phyloP scores from a whole-genome alignment of 2,888 invertebrate genomes.

The Kryphioiulus occultus region DNA sequence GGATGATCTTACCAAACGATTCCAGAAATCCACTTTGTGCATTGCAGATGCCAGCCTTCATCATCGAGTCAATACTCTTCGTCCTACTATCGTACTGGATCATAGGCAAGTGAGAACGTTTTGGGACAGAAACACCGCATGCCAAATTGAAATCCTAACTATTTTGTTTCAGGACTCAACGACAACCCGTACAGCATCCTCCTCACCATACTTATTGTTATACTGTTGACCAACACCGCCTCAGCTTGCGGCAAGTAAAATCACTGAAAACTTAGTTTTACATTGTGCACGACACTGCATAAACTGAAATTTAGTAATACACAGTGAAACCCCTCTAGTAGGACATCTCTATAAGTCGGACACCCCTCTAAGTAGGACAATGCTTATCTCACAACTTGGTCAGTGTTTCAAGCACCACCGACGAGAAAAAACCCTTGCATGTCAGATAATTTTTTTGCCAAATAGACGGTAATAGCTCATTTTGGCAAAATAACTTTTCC shows the following conservation, averaged over 20 bases:
- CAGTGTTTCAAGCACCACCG: too few species aligned
- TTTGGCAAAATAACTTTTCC: too few species aligned
- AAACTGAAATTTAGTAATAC: too few species aligned
- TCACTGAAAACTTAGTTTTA: too few species aligned
- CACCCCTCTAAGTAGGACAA: too few species aligned
- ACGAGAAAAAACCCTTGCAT: too few species aligned
- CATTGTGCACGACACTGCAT: too few species aligned
- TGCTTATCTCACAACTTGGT: too few species aligned
- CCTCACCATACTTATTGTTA: slow-evolving; percentile 74
- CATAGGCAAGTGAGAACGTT: slow-evolving; percentile 70
- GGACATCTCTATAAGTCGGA: too few species aligned
- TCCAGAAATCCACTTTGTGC: not conserved
- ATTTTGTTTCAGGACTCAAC: slow-evolving; percentile 50
- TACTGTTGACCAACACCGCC: slow-evolving; percentile 84
- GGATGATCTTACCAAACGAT: not conserved
- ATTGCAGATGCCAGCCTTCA: slow-evolving; percentile 79
- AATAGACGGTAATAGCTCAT: too few species aligned
- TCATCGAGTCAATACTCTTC: slow-evolving; percentile 83
- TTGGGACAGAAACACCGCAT: not conserved
- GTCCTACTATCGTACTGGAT: slow-evolving; percentile 85
- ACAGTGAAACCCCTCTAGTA: too few species aligned
- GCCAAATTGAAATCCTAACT: not conserved
- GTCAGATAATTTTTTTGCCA: too few species aligned
- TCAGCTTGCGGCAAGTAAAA: slow-evolving; percentile 77
- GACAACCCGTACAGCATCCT: slow-evolving; percentile 72